Evolutionary conservation across 2,888 invertebrate genomes (phyloP), one percentile per base, ranked within the genome.

Genomic region (Lysandra bellargus): DNA sequence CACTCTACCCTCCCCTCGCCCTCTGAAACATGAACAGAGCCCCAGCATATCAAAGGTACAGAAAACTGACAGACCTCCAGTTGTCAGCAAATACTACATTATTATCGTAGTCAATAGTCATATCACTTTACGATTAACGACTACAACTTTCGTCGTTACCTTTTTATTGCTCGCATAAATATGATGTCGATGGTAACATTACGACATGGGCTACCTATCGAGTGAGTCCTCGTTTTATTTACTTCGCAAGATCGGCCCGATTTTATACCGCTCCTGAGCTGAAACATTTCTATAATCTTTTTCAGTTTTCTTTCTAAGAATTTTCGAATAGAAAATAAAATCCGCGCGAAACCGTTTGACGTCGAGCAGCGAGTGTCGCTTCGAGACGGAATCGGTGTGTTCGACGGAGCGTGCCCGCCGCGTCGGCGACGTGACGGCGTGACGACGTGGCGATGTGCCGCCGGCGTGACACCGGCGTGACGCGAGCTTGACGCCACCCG

Each of bases 371-470:
- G 69, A 69, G 33, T 33, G 69, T 69, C 69, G 69, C 33, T 69
- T 69, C 33, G 23, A 76, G 76, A 57, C 76, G 76, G 57, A 76
- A 76, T 76, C 57, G 76, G 53, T 76, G 53, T 30, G 76, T 57
- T 53, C 33, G 23, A 14, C 78, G 78, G 37, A 49, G 74, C 69
- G 72, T 40, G 57, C 78, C 37, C 23, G 49, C 72, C 7, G 49
- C 5, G 78, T 33, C 23, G 74, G 53, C 49, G 61, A 80, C 75
- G 78, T 75, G 61, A 40, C 49, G 61, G 78, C 75, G 78, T 75
- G 61, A 40, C 64, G 75, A n/a, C 44, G 44, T n/a, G 61, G 14
- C 73, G 53, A 44, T 44, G 64, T 57, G 74, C 30, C 30, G 37
- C 23, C 76, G 12, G 44, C 69, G 53, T 78, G 78, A 17, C 61